Base-by-base conservation (phyloP, 2,888 invertebrate species). In the Drosophila planitibia region DNA sequence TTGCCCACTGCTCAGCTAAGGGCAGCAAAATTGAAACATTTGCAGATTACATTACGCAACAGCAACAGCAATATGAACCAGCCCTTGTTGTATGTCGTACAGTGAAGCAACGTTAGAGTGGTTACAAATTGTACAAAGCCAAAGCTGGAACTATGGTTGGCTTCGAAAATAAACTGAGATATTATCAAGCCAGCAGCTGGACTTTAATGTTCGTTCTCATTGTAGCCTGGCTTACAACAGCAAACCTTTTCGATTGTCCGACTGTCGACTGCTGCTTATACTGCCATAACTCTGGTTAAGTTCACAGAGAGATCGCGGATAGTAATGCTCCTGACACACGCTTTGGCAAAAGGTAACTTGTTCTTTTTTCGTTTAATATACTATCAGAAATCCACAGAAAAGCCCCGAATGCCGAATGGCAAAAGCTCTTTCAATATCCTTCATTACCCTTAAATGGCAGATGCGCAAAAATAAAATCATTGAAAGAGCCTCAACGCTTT, bases 391-490 rank as follows among this genome's bases (percentile, higher is more conserved):
- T 81, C 71, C 70, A 63, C 74, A 44, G 64, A 41, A 62, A 67
- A 66, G 62, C 51, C 58, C 60, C 49, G 60, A 57, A 33, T 76
- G 47, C 66, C 61, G 65, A 62, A 67, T 67, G 62, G 61, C 66
- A 60, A 81, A 81, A 81, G 87, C 89, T 85, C 87, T 85, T 89
- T 85, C 87, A 89, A 85, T 89, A 85, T 89, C 88, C 89, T 89
- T 89, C 87, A 85, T 85, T 85, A 85, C 79, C 89, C 73, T 67
- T 67, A 82, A 76, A 76, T 78, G 85, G 74, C 74, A 85, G 81
- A 89, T 89, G 85, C 85, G 82, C 87, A 81, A 83, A 85, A 88
- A 86, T 86, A 86, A 89, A 90, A 88, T 88, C 88, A 90, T 89
- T 86, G 89, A 83, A 83, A 90, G 73, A 79, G 79, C 74, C 77